Conservation (phyloP, 1,140 invertebrate species). For the Planococcus citri region DNA sequence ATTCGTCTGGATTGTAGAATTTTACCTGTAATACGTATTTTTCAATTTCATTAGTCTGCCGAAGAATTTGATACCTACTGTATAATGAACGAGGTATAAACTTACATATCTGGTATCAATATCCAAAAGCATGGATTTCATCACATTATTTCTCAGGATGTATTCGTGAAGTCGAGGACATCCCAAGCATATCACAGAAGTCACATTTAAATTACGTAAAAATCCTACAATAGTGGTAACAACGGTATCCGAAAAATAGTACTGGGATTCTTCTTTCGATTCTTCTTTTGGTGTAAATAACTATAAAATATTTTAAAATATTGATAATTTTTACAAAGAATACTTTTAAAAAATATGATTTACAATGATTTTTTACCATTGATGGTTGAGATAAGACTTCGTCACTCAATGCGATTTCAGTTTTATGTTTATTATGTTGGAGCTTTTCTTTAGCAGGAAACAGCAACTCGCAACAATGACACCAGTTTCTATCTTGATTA, state of each 20-base stretch:
- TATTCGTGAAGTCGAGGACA: slow-evolving; percentile 61
- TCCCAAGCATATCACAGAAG: slow-evolving; percentile 61
- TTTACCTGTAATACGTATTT: slow-evolving; percentile 47
- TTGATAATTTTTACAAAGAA: not conserved
- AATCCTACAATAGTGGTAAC: slow-evolving; percentile 42
- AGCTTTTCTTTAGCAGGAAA: not conserved
- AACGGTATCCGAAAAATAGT: slow-evolving; percentile 49
- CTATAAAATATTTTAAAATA: slow-evolving; percentile 21
- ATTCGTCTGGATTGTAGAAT: slow-evolving; percentile 54
- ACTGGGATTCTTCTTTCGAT: slow-evolving; percentile 61
- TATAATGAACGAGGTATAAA: slow-evolving; percentile 16
- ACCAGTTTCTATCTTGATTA: not conserved
- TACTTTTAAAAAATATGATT: not conserved
- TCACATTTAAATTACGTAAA: slow-evolving; percentile 39
- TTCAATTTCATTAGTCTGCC: too few species aligned
- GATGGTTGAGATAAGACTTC: not conserved
- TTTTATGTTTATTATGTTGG: not conserved
- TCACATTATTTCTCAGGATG: slow-evolving; percentile 34
- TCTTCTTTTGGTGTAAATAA: slow-evolving; percentile 46
- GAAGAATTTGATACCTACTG: too few species aligned
- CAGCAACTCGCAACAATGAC: not conserved
- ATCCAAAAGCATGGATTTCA: slow-evolving; percentile 58
- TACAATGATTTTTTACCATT: not conserved
- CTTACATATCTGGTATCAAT: slow-evolving; percentile 56
- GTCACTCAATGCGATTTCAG: not conserved